Conservation (phyloP, 2,888 invertebrate genomes). For the Rugalucina vietnamica region DNA sequence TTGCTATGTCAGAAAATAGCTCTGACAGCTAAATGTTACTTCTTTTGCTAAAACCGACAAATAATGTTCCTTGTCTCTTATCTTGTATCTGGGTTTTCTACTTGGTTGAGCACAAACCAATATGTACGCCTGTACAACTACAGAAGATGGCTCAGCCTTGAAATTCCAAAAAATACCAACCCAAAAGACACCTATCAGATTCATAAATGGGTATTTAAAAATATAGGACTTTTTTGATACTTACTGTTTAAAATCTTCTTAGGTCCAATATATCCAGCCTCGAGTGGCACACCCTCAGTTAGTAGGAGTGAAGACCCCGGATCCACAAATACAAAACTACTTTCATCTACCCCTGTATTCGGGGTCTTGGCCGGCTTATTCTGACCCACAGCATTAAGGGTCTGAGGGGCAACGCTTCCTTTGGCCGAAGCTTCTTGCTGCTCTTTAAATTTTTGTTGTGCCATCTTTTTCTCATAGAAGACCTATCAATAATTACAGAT, state of each 20-base stretch:
- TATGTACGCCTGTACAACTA: no score
- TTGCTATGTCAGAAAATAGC: no score
- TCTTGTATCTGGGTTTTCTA: no score
- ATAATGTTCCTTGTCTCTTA: no score
- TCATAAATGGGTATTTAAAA: no score
- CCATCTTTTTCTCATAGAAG: constrained; percentile 70
- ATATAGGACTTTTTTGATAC: no score
- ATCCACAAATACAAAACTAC: constrained; percentile 1
- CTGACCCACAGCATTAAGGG: background rate
- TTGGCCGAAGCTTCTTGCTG: background rate
- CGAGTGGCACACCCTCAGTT: background rate
- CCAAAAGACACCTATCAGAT: no score
- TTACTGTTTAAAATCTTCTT: background rate
- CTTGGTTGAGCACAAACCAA: no score
- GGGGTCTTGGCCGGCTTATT: background rate
- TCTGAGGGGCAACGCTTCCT: background rate
- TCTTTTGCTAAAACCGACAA: no score
- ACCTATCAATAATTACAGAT: constrained; percentile 62
- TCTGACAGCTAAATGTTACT: no score
- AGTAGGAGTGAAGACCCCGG: background rate
- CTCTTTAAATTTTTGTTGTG: constrained; percentile 56
- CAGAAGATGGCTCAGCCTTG: no score
- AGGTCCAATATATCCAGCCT: background rate
- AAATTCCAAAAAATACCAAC: no score
- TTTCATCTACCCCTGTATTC: background rate